Conservation (phyloP, 2,888 invertebrate genomes). For the Thera britannica region DNA sequence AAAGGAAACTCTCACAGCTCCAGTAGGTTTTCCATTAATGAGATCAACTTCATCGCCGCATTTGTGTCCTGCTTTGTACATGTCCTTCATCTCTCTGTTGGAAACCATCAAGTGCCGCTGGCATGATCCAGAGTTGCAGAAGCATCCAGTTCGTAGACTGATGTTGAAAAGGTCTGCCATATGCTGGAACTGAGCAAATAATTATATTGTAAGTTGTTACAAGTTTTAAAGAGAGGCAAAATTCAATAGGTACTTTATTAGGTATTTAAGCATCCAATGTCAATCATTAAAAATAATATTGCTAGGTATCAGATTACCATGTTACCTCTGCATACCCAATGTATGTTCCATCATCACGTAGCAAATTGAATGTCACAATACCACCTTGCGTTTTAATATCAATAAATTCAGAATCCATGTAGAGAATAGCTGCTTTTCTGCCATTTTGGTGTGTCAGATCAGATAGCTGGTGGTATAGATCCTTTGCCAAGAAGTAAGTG, state of each 20-base stretch:
- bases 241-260: no score
- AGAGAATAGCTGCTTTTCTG: constrained; percentile 87
- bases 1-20: constrained; percentile 95
- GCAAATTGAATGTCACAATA: constrained; percentile 94
- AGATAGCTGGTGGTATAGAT: constrained; percentile 87
- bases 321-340: constrained; percentile 95
- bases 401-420: constrained; percentile 89
- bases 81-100: constrained; percentile 88
- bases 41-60: constrained; percentile 96
- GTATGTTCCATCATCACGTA: constrained; percentile 89
- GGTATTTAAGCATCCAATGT: no score
- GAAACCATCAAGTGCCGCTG: constrained; percentile 90
- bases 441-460: constrained; percentile 90
- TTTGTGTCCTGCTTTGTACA: constrained; percentile 94
- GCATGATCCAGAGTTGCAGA: constrained; percentile 98
- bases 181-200: constrained; percentile 89
- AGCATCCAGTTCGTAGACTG: constrained; percentile 96
- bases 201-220: not conserved
- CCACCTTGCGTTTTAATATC: constrained; percentile 89
- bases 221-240: no score
- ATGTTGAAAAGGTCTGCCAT: constrained; percentile 95
- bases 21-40: constrained; percentile 94
- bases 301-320: constrained; percentile 21
- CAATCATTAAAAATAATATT: no score
- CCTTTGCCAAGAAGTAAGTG: constrained; percentile 90